Percentiles rank a stretch among this genome's conserved stretches.
Evolutionary conservation across 1,140 invertebrate species (phyloP).

Genomic region (Akabosia matsudoensis): DNA sequence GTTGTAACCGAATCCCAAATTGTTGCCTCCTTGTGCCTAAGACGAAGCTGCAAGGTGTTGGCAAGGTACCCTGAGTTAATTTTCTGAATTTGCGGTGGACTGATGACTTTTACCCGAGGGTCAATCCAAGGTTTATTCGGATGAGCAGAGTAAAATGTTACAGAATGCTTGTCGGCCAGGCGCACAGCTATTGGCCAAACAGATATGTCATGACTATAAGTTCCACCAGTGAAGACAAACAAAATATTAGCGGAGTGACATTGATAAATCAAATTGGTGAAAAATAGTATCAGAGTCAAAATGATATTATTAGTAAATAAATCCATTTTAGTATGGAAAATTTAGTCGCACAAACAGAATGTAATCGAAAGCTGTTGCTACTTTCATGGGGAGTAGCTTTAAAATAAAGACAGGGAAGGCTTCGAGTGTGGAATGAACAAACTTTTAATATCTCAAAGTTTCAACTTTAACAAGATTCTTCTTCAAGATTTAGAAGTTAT

Average conservation of each 20-base stretch:
- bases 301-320: neutral
- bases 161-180: conserved; percentile 25
- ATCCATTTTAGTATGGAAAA: too few relatives aligned
- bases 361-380: too few relatives aligned
- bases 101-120: conserved; percentile 14
- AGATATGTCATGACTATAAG: conserved; percentile 33
- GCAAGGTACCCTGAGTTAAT: neutral
- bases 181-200: conserved; percentile 29
- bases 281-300: neutral
- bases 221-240: conserved; percentile 26
- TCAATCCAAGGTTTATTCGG: conserved; percentile 26
- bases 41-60: neutral
- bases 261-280: neutral
- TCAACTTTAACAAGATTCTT: too few relatives aligned
- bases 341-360: too few relatives aligned
- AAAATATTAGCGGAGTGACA: conserved; percentile 29
- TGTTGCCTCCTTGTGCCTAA: neutral
- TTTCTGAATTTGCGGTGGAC: conserved; percentile 10
- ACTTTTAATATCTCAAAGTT: too few relatives aligned
- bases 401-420: too few relatives aligned
- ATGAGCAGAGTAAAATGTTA: conserved; percentile 29
- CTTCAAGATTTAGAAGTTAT: too few relatives aligned
- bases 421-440: too few relatives aligned
- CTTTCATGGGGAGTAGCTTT: too few relatives aligned
- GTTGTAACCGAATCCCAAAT: conserved; percentile 6